A percentile compares a stretch with the other conserved stretches of the same genome.
phyloP scores from a whole-genome alignment of 2,113 vertebrate species.

The Tonatia bakeri region DNA sequence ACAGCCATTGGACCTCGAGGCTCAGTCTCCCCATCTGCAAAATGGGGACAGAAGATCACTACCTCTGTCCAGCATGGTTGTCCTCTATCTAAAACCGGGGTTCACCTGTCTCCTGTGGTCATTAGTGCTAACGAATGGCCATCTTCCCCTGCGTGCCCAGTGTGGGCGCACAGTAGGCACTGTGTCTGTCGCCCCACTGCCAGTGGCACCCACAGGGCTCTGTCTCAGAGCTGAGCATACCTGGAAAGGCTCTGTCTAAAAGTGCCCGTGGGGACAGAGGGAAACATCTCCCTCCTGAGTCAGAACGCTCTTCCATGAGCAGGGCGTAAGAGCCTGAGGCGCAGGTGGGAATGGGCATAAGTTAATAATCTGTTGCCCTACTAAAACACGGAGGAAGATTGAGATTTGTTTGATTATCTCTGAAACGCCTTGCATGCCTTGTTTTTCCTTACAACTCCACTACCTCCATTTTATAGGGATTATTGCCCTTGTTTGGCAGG shows the following conservation, averaged over 20 bases:
- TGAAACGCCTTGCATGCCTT: rapidly evolving
- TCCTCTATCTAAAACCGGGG: background rate
- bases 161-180: rapidly evolving
- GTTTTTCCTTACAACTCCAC: too few relatives aligned
- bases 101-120: rapidly evolving
- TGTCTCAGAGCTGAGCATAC: background rate
- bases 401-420: background rate
- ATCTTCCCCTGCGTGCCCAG: rapidly evolving
- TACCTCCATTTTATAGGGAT: background rate
- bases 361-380: background rate
- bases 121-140: rapidly evolving
- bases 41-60: background rate
- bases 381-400: background rate
- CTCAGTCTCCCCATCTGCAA: background rate
- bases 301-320: background rate
- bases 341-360: too few relatives aligned
- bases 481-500: background rate
- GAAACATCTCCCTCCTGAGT: background rate
- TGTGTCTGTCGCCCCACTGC: rapidly evolving
- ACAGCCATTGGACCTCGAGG: background rate
- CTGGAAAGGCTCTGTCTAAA: background rate
- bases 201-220: rapidly evolving
- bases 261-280: rapidly evolving
- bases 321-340: rapidly evolving
- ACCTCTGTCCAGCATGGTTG: background rate